Evolutionary conservation across 2,113 vertebrate genomes (phyloP).

Genomic region (Hiodon tergisus): DNA sequence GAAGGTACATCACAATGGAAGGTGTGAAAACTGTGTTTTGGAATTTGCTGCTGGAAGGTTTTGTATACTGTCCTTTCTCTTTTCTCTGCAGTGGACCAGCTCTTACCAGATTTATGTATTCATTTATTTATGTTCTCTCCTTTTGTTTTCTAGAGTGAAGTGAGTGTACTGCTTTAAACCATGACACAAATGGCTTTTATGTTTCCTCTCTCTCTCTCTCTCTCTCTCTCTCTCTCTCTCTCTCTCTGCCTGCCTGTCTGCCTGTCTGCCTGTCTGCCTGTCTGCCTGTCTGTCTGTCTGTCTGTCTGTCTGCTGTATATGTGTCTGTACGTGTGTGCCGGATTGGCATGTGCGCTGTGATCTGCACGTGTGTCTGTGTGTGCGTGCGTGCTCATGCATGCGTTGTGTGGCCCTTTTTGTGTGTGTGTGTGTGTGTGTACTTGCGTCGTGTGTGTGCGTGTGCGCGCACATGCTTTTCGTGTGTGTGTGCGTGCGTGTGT

Average conservation of each 20-base stretch:
- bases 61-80: background rate
- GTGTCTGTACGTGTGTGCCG: no score
- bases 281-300: no score
- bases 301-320: no score
- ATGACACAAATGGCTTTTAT: no score
- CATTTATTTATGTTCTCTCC: background rate
- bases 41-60: background rate
- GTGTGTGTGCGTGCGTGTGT: conserved; percentile 2
- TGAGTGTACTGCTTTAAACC: background rate
- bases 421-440: no score
- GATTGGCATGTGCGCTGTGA: no score
- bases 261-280: no score
- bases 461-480: no score
- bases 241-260: no score
- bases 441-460: no score
- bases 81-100: background rate
- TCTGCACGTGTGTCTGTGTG: background rate
- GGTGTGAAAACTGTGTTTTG: background rate
- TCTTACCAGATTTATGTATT: background rate
- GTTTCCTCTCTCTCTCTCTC: background rate
- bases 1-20: background rate
- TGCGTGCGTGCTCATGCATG: conserved; percentile 9
- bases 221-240: no score
- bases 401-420: background rate
- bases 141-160: no score